Base-by-base conservation (phyloP, 2,888 invertebrate species). In the Hydroisotoma schaefferi region DNA sequence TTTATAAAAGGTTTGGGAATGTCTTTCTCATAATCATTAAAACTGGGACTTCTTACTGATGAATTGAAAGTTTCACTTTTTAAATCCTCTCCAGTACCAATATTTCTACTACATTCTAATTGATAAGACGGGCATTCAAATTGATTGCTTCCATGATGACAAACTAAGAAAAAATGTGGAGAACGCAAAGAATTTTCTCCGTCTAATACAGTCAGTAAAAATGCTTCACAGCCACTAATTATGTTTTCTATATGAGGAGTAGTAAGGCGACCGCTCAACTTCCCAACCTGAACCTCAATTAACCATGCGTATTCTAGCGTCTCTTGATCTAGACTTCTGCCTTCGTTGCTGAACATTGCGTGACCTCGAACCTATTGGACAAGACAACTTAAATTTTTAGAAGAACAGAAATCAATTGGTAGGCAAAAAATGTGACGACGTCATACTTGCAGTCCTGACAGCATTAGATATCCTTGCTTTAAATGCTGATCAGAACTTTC, bases 281-380 rank as follows among this genome's bases (percentile, higher is more conserved):
- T 94, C 0, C 98, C 98, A 44, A 98, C 78, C 72, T 94, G 92
- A 3, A 94, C 83, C 77, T 99, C 98, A 73, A 98, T 85, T 73
- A 97, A 81, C 99, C 99, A 99, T 0, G 90, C 93, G 76, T 99
- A 99, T 76, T 99, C 99, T 20, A 98, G 78, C 0, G 97, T 95
- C 73, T 97, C 97, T 76, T 94, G 88, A 74, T 94, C 93, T 22
- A 95, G 81, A 8, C 87, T 85, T 65, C 94, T 83, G 56, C 92
- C 94, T 57, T 90, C 86, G 74, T 91, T 91, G 71, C 97, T 97
- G 75, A 98, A 99, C 86, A 94, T 90, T 0, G 94, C 94, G 76
- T 95, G 94, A 0, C 97, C 98, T 71, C 98, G 84, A 60, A 90
- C 83, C 83, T 88, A 52, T 15, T 23, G 4, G 59, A 80, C 79